A percentile compares a stretch with the other conserved stretches of the same genome.
These are phyloP conservation scores for Tuberolachnus salignus DNA, from an alignment of 2,888 invertebrate genomes.

Conservation along the genomic window DNA sequence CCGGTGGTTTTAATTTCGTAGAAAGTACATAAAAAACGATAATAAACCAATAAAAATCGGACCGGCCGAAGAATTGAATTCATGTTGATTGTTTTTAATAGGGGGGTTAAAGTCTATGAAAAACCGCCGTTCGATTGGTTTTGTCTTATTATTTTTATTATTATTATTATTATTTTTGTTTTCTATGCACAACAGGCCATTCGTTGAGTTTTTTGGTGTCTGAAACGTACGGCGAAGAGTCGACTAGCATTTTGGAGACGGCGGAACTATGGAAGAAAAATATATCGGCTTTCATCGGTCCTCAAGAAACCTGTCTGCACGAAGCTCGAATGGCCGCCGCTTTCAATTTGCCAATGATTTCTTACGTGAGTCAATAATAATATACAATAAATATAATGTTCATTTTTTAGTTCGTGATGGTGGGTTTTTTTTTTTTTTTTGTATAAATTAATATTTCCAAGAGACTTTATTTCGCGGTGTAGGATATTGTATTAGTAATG, in stretches of 20 bases:
- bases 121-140: not conserved
- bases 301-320: constrained; percentile 88
- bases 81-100: constrained; percentile 5
- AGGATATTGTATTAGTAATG: no score
- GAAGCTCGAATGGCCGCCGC: constrained; percentile 93
- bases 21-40: no score
- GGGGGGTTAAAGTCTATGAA: not conserved
- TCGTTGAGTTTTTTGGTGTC: constrained; percentile 67
- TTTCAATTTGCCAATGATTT: constrained; percentile 94
- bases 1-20: no score
- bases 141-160: not conserved
- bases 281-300: constrained; percentile 87
- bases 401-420: no score
- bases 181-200: constrained; percentile 15
- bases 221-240: constrained; percentile 90
- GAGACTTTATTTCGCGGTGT: no score
- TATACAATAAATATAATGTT: constrained; percentile 1
- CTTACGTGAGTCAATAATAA: constrained; percentile 87
- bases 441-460: not conserved
- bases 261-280: constrained; percentile 83
- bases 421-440: not conserved
- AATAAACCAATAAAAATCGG: no score
- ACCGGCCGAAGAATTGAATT: not conserved
- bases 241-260: constrained; percentile 82
- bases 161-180: not conserved